Base-by-base conservation (phyloP, 1,140 invertebrate genomes). In the Magallana angulata region DNA sequence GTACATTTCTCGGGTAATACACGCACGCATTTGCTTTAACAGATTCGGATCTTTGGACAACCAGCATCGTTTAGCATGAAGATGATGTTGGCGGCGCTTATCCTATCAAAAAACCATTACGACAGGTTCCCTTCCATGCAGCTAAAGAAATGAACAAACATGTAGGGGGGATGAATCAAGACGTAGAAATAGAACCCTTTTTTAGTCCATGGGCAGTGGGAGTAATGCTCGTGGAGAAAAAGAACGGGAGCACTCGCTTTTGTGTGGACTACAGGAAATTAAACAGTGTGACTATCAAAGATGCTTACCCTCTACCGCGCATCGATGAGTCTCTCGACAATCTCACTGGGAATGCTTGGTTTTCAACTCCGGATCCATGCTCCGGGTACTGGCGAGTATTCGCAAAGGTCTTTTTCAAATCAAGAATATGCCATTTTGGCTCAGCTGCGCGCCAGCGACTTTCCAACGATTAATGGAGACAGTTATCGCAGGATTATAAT, bases 181-280 rank as follows among this genome's bases (percentile, higher is more conserved):
- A 82, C 18, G 71, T 56, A 57, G 48, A 57, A 1, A 85, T 85
- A 76, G 82, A 87, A 36, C 62, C 57, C 8, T 88, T 83, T 24
- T 81, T 11, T 9, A 81, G 68, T 56, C 68, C 83, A 3, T 88
- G 87, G 87, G 48, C 81, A 48, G 56, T 59, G 4, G 57, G 62
- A 8, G 58, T 85, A 9, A 68, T 87, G 1, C 16, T 68, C 1
- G 81, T 82, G 1, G 56, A 57, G n/a, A 87, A 83, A 18, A 59
- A 71, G 92, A 14, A 91, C 95, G 71, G 94, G 92, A 16, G 14
- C 1, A 87, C 58, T 11, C n/a, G n/a, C n/a, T n/a, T n/a, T n/a
- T n/a, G n/a, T n/a, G n/a, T n/a, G n/a, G n/a, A n/a, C n/a, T n/a
- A n/a, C n/a, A n/a, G n/a, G n/a, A n/a, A n/a, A n/a, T n/a, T n/a